Conservation (phyloP, 2,888 invertebrate genomes). For the Acrobasis suavella region DNA sequence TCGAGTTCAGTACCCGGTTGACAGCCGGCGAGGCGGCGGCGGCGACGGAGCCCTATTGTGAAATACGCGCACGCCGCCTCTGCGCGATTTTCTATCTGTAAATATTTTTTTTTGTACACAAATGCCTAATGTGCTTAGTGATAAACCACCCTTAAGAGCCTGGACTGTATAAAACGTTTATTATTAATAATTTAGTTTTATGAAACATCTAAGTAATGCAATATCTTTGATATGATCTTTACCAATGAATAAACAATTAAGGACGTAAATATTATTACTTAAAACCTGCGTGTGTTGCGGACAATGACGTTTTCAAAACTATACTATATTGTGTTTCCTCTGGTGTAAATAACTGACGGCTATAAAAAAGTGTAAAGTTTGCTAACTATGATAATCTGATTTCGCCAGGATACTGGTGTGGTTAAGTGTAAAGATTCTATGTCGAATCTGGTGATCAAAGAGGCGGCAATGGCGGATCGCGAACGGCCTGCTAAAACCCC, state of each 20-base stretch:
- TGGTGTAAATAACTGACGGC: slow-evolving; percentile 43
- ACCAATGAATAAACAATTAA: slow-evolving; percentile 37
- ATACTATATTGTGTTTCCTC: slow-evolving; percentile 14
- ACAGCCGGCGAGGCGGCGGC: slow-evolving; percentile 79
- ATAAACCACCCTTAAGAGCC: slow-evolving; percentile 43
- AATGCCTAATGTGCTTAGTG: slow-evolving; percentile 49
- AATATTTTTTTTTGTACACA: slow-evolving; percentile 68
- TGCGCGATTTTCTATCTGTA: slow-evolving; percentile 73
- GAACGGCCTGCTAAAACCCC: slow-evolving; percentile 85
- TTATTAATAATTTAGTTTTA: slow-evolving; percentile 36
- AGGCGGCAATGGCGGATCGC: slow-evolving; percentile 80
- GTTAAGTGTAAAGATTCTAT: slow-evolving; percentile 47
- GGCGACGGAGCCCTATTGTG: slow-evolving; percentile 52
- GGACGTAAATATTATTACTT: slow-evolving; percentile 28
- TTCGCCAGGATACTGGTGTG: slow-evolving; percentile 39
- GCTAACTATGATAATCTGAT: slow-evolving; percentile 44
- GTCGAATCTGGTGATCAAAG: slow-evolving; percentile 58
- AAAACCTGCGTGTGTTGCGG: slow-evolving; percentile 30
- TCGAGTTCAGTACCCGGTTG: slow-evolving; percentile 79
- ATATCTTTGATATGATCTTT: slow-evolving; percentile 64
- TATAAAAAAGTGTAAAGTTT: slow-evolving; percentile 51
- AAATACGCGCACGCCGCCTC: slow-evolving; percentile 74
- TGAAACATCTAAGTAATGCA: slow-evolving; percentile 38
- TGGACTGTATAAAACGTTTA: slow-evolving; percentile 30
- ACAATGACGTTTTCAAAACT: slow-evolving; percentile 21